These are phyloP conservation scores for Rhincodon typus DNA, from an alignment of 2,797 vertebrate species.

Conservation along the genomic window DNA sequence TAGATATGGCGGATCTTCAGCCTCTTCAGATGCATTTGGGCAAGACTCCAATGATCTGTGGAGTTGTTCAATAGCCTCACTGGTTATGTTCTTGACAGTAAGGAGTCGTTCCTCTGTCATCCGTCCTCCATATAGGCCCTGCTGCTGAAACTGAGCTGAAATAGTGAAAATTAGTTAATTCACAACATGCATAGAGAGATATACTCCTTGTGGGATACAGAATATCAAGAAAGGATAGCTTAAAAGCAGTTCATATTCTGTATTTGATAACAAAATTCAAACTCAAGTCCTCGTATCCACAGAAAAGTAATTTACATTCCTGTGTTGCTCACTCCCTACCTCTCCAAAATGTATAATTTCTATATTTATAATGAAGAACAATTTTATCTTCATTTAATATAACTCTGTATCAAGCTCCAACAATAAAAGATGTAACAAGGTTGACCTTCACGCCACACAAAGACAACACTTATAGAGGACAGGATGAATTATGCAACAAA, in stretches of 20 bases:
- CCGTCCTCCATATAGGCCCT: slow-evolving; percentile 63
- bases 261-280: not conserved
- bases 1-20: slow-evolving; percentile 73
- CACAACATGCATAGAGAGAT: not conserved
- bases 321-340: not conserved
- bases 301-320: not conserved
- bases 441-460: not conserved
- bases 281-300: not conserved
- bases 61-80: slow-evolving; percentile 76
- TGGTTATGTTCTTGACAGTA: slow-evolving; percentile 64
- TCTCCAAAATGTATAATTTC: not conserved
- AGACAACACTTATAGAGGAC: not conserved
- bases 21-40: slow-evolving; percentile 57
- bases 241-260: not conserved
- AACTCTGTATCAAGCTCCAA: too few relatives aligned
- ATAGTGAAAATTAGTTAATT: slow-evolving; percentile 33
- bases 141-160: slow-evolving; percentile 49
- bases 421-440: not conserved
- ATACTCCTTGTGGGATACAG: not conserved
- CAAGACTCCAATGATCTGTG: slow-evolving; percentile 78
- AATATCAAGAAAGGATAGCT: not conserved
- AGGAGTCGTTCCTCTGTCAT: slow-evolving; percentile 60
- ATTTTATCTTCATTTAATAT: not conserved
- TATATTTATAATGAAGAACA: not conserved
- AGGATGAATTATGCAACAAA: not conserved